Evolutionary conservation across 1,140 invertebrate genomes (phyloP), one percentile per base, ranked within the genome.

Genomic region (Globodera rostochiensis): DNA sequence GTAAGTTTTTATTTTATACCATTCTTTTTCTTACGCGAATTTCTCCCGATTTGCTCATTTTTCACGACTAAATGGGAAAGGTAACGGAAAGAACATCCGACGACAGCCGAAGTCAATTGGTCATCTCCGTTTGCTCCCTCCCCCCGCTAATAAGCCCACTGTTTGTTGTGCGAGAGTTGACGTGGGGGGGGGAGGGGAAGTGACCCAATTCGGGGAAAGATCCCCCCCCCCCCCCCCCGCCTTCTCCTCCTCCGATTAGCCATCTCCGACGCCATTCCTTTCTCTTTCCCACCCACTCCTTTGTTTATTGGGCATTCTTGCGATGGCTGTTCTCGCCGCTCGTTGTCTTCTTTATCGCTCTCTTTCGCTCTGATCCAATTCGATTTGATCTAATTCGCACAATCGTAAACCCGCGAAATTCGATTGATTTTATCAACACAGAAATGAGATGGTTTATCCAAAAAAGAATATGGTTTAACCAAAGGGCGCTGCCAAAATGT

Each of bases 1-100:
- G 86, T 87, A 80, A 83, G 86, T 86, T 73, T 49, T 73, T 86
- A 15, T 57, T 84, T 50, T 73, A 25, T 73, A 25, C 50, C 50
- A 80, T 73, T 57, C 15, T 45, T 66, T 36, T 70, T 82, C 21
- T 45, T 36, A 7, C 69, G 5, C 6, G 53, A 53, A 53, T 53
- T 6, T 6, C 53, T 15, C 9, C 53, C 0, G 15, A 53, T 53
- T 53, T 53, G 15, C 53, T 8, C 4, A 53, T 13, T 53, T 53
- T 53, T 53, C 9, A 53, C 53, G 53, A 53, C 53, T 11, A 53
- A 53, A 53, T 13, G 50, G 50, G 50, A 9, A 53, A 53, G 50
- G 50, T 13, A 53, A 53, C 7, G 6, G 19, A 64, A 64, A 64
- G 57, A 64, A 64, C 57, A 64, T 19, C 13, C 13, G 57, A 64